Evolutionary conservation across 2,888 invertebrate genomes (phyloP).

Genomic region (Trissolcus brochymenae): DNA sequence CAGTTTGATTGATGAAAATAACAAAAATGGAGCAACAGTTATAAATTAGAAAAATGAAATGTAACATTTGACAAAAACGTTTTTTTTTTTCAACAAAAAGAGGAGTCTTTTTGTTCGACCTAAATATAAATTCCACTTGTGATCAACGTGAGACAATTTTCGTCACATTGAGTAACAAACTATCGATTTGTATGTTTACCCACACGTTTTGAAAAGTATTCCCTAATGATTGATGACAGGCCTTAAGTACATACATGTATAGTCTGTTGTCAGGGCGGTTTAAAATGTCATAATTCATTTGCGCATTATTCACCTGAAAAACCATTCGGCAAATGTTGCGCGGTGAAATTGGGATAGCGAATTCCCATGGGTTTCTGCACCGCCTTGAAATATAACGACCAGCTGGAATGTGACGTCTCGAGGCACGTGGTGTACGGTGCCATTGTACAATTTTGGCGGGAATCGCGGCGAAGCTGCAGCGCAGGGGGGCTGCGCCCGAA

Average conservation of each 20-base stretch:
- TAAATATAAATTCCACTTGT: neutral
- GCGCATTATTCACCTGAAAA: conserved; percentile 38
- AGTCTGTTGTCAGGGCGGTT: conserved; percentile 10
- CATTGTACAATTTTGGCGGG: conserved; percentile 52
- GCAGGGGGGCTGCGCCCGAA: conserved; percentile 28
- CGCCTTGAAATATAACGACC: conserved; percentile 30
- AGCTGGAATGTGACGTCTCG: conserved; percentile 49
- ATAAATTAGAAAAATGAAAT: too few relatives aligned
- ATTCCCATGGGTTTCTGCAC: conserved; percentile 46
- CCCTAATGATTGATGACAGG: conserved; percentile 28
- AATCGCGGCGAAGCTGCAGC: conserved; percentile 13
- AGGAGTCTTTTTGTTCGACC: neutral
- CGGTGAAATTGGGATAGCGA: conserved; percentile 25
- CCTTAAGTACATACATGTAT: conserved; percentile 3
- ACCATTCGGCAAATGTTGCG: conserved; percentile 30
- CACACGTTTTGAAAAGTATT: neutral
- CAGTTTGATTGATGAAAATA: too few relatives aligned
- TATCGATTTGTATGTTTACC: neutral
- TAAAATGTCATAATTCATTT: conserved; percentile 34
- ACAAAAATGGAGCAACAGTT: too few relatives aligned
- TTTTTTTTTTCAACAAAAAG: neutral
- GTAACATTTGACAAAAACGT: neutral
- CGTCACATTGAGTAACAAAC: neutral
- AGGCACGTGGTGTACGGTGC: conserved; percentile 36
- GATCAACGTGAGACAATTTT: neutral